Conservation (phyloP, 2,113 vertebrate species). For the Anseranas semipalmata region DNA sequence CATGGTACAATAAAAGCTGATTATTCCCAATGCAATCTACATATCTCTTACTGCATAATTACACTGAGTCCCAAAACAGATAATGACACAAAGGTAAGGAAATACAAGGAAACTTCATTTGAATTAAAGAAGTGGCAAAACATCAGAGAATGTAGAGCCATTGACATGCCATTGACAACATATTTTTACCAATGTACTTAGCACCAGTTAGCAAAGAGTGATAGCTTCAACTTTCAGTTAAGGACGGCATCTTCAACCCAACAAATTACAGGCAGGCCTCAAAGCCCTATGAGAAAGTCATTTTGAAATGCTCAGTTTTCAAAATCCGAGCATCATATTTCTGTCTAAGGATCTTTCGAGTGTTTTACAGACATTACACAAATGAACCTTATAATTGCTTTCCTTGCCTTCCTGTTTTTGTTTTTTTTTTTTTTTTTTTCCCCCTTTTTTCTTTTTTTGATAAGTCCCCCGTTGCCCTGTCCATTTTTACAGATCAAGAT, state of each 20-base stretch:
- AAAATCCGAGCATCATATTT: not conserved
- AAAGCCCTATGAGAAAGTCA: not conserved
- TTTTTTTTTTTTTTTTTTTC: not conserved
- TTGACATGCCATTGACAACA: fast-evolving
- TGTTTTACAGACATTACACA: not conserved
- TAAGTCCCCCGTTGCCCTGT: not conserved
- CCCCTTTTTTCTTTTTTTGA: not conserved
- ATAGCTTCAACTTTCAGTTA: not conserved
- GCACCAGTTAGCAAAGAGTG: not conserved
- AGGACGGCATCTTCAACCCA: not conserved
- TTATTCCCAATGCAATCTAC: not conserved
- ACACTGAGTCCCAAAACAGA: not conserved
- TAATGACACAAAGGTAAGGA: not conserved
- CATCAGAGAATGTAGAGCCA: not conserved
- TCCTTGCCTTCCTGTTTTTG: not conserved
- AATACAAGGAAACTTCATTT: not conserved
- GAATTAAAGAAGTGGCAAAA: not conserved
- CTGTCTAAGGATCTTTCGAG: not conserved
- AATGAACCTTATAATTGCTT: not conserved
- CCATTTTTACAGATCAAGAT: not conserved
- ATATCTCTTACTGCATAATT: not conserved
- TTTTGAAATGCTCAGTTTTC: not conserved
- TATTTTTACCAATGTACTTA: not conserved
- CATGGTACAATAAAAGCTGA: not conserved
- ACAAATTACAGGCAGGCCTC: no score